Evolutionary conservation across 2,797 vertebrate species (phyloP).

Genomic region (Chiloscyllium punctatum): DNA sequence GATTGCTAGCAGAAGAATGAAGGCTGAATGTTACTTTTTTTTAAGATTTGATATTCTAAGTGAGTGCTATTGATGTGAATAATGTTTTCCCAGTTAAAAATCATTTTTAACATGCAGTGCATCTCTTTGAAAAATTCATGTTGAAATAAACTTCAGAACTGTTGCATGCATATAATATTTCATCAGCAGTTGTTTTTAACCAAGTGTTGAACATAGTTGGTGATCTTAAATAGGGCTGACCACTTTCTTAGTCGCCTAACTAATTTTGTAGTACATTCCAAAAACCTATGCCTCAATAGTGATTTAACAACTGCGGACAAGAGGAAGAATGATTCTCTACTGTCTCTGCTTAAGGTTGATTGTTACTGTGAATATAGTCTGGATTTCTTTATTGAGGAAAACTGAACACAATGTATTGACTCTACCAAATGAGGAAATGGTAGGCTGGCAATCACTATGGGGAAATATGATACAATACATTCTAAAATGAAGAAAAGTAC

Average conservation of each 20-base stretch:
- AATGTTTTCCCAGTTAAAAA: background rate
- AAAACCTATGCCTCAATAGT: background rate
- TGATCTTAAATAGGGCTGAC: background rate
- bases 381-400: background rate
- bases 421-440: background rate
- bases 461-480: background rate
- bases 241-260: background rate
- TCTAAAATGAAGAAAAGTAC: background rate
- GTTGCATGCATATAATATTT: background rate
- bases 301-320: background rate
- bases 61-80: background rate
- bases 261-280: background rate
- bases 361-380: background rate
- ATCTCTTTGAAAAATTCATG: background rate
- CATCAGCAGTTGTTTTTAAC: background rate
- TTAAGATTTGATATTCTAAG: background rate
- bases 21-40: background rate
- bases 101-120: background rate
- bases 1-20: too few relatives aligned
- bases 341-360: background rate
- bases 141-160: background rate
- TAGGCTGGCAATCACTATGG: background rate
- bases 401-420: background rate
- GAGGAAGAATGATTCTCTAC: background rate
- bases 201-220: background rate